A percentile compares a stretch with the other conserved stretches of the same genome.
Conservation (phyloP, 2,113 vertebrate genomes). For the Trichechus manatus region DNA sequence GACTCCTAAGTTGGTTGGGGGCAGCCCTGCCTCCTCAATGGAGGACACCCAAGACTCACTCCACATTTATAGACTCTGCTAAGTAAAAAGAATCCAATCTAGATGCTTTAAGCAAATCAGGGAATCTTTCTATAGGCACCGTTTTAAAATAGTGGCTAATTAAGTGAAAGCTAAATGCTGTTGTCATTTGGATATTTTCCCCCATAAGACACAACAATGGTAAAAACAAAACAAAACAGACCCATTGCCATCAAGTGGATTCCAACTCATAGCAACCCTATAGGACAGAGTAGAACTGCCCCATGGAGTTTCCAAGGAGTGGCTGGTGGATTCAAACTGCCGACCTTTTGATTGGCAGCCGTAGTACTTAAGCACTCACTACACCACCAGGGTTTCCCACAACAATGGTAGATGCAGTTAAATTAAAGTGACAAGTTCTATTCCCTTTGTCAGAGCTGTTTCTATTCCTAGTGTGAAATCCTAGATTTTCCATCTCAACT, state of each 20-base stretch:
- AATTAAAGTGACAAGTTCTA: constrained; percentile 70
- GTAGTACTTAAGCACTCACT: too few relatives aligned
- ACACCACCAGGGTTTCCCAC: too few relatives aligned
- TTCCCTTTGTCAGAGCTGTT: constrained; percentile 66
- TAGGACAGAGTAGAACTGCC: too few relatives aligned
- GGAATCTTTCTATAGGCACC: constrained; percentile 47
- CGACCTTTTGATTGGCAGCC: too few relatives aligned
- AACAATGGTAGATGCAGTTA: constrained; percentile 58
- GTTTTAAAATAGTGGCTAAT: constrained; percentile 69
- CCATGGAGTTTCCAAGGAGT: too few relatives aligned
- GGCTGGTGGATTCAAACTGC: too few relatives aligned
- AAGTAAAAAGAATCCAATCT: constrained; percentile 13
- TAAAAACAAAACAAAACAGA: neutral
- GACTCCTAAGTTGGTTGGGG: neutral
- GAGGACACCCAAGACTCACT: neutral
- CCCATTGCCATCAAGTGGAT: too few relatives aligned
- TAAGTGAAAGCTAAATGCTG: constrained; percentile 65
- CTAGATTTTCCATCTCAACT: constrained; percentile 72
- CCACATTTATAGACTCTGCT: neutral
- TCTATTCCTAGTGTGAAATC: constrained; percentile 70
- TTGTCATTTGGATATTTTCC: constrained; percentile 56
- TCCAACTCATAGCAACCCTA: too few relatives aligned
- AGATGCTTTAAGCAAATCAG: constrained; percentile 17
- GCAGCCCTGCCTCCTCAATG: neutral
- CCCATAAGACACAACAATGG: constrained; percentile 40